Evolutionary conservation across 2,888 invertebrate genomes (phyloP).

Genomic region (Parnassius apollo): DNA sequence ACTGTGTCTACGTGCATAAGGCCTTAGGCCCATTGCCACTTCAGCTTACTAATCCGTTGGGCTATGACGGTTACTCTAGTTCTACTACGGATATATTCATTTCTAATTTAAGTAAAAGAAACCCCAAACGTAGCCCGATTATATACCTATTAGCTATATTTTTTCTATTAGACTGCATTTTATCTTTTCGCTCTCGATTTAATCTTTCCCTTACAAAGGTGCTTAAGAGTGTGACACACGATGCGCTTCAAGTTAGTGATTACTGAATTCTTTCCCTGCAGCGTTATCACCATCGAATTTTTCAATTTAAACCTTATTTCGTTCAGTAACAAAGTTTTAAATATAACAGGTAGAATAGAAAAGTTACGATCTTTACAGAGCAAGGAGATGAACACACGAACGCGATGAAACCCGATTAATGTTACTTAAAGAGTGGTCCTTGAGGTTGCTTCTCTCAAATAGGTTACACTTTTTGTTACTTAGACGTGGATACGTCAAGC

Average conservation of each 20-base stretch:
- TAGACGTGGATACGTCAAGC: slow-evolving; percentile 65
- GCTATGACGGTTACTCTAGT: too few species aligned
- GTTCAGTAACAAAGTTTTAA: neutral
- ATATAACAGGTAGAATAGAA: slow-evolving; percentile 1
- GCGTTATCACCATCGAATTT: neutral
- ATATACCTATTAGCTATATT: neutral
- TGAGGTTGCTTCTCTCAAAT: slow-evolving; percentile 58
- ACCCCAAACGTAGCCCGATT: too few species aligned
- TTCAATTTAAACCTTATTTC: slow-evolving; percentile 6
- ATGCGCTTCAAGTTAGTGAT: slow-evolving; percentile 30
- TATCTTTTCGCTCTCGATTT: slow-evolving; percentile 23
- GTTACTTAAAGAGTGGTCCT: slow-evolving; percentile 74
- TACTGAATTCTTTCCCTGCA: slow-evolving; percentile 30
- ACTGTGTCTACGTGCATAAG: too few species aligned
- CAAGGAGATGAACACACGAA: slow-evolving; percentile 29
- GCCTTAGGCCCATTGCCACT: too few species aligned
- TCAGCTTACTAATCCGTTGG: too few species aligned
- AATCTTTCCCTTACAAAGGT: slow-evolving; percentile 30
- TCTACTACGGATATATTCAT: too few species aligned
- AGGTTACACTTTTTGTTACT: slow-evolving; percentile 76
- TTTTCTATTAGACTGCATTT: neutral
- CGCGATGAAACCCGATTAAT: slow-evolving; percentile 68
- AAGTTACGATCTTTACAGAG: slow-evolving; percentile 29
- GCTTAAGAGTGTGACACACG: slow-evolving; percentile 26
- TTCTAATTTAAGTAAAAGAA: too few species aligned